phyloP scores from a whole-genome alignment of 1,140 invertebrate genomes.

The Orchestia grillus region DNA sequence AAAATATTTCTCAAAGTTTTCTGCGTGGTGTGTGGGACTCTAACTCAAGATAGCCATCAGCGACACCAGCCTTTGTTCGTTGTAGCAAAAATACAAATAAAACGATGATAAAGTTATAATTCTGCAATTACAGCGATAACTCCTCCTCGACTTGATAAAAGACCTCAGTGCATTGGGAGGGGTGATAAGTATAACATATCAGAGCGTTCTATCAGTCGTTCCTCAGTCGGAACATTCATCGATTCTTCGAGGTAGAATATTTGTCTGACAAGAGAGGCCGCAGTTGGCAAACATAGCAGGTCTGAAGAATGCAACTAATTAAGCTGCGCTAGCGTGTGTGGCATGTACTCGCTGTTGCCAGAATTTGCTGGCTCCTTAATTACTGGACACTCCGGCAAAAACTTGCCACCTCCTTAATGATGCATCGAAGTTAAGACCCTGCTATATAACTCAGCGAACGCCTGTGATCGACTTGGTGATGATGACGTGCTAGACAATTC shows the following conservation, averaged over 20 bases:
- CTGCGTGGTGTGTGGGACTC: slow-evolving; percentile 13
- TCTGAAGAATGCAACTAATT: slow-evolving; percentile 56
- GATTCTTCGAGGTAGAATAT: slow-evolving; percentile 45
- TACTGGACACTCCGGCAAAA: slow-evolving; percentile 40
- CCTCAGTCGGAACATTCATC: slow-evolving; percentile 50
- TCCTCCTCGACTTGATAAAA: background rate
- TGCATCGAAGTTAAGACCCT: slow-evolving; percentile 9
- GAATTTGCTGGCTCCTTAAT: slow-evolving; percentile 55
- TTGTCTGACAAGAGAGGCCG: slow-evolving; percentile 53
- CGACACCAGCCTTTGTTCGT: background rate
- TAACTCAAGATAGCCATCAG: background rate
- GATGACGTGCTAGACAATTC: slow-evolving; percentile 55
- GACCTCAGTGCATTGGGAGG: background rate
- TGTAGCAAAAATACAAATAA: background rate
- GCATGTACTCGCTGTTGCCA: slow-evolving; percentile 53
- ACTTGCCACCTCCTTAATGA: slow-evolving; percentile 52
- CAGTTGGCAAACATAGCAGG: slow-evolving; percentile 56
- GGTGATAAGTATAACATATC: slow-evolving; percentile 29
- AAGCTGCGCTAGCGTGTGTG: slow-evolving; percentile 54
- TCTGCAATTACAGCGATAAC: background rate
- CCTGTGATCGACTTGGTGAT: slow-evolving; percentile 52
- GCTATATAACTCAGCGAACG: slow-evolving; percentile 29
- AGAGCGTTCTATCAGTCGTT: background rate
- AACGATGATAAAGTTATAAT: slow-evolving; percentile 44
- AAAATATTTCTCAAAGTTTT: background rate